Base-by-base conservation (phyloP, 2,888 invertebrate genomes). In the Gymnocheta viridis region DNA sequence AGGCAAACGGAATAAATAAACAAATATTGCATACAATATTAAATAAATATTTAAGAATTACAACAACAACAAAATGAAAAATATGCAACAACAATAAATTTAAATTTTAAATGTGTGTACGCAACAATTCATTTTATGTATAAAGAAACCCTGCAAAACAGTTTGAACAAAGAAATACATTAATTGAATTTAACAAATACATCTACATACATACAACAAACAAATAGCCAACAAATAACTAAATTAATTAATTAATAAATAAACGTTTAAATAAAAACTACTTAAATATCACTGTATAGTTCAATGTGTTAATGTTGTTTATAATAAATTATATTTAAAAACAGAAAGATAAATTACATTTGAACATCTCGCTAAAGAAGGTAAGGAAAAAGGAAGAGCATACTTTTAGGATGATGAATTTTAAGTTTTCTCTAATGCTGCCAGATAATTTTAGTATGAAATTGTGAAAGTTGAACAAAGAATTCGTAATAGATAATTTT, bases 251-350 rank as follows among this genome's bases (percentile, higher is more conserved):
- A 19, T 35, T 47, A 32, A 32, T 19, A 69, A 44, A 44, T 44
- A 44, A 17, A 29, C 5, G 29, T 32, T 44, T 47, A 44, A 32
- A 66, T 82, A 76, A 74, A 78, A 32, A 29, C 29, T 77, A 51
- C 22, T 58, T 56, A 73, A 78, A 81, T 64, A 72, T 79, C 56
- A 79, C 64, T 86, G 85, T 85, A 86, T 87, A 87, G 88, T 87
- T 89, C 86, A 86, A 87, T 87, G 88, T 89, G 88, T 89, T 89
- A 88, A 88, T 82, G 88, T 89, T 86, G 85, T 84, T n/a, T n/a
- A 85, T 60, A 81, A 74, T 82, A 83, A 82, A 82, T 51, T 17
- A 73, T 76, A 74, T 76, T 66, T 44, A 38, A 76, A 72, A 72
- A 35, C 38, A 54, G 41, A 32, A 58, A 49, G 0, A 12, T 19